Base-by-base conservation (phyloP, 2,888 invertebrate genomes). In the Gymnocheta viridis region DNA sequence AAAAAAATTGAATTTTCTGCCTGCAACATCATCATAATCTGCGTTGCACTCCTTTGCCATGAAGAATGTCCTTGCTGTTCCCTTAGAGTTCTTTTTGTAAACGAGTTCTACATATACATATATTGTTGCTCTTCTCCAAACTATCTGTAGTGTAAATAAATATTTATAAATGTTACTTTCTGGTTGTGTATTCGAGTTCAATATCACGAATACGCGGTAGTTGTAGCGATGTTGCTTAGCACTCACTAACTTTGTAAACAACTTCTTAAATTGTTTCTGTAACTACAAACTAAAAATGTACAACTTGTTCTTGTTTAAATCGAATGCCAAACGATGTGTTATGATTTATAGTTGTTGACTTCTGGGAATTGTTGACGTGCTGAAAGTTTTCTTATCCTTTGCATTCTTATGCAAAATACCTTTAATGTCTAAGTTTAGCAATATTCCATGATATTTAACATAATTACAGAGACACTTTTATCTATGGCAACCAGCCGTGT, bases 141-240 rank as follows among this genome's bases (percentile, higher is more conserved):
- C 5, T 12, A 7, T 7, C 12, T 32, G 14, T 2, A 24, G 64
- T 66, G 56, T 67, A 35, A 24, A n/a, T n/a, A n/a, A 49, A 14
- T 12, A 10, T 12, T 32, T 27, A 12, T 41, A 22, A 29, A 32
- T 12, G 0, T 38, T 56, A 2, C 24, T 60, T 29, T 14, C 41
- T 38, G 47, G 44, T 24, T 12, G 47, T 2, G n/a, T 49, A 79
- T 73, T 76, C 14, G 49, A 24, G 35, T 74, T 62, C 58, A 81
- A 74, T 49, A 73, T 14, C 44, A 54, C n/a, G 27, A 62, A 41
- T 58, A 32, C 32, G 12, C 27, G 32, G 17, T 67, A 60, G 17
- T 47, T 69, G 51, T 76, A 51, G 49, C 70, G 64, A 66, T 84
- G 84, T 84, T 84, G 84, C 84, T 81, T 81, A 84, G 84, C 84